Conservation (phyloP, 1,140 invertebrate genomes). For the Uloborus diversus region DNA sequence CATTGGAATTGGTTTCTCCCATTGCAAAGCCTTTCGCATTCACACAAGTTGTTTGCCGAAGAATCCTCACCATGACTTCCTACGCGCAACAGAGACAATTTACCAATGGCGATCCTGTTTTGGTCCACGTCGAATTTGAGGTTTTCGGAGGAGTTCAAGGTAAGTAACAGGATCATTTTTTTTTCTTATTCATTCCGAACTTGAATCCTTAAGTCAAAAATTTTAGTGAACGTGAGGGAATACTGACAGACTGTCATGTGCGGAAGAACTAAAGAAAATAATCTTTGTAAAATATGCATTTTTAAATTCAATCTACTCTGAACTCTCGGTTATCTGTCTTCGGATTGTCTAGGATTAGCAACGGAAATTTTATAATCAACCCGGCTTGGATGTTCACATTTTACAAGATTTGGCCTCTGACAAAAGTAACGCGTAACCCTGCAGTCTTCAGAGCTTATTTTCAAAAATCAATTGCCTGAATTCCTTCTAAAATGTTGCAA, state of each 20-base stretch:
- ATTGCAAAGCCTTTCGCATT: not conserved
- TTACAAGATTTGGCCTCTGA: no score
- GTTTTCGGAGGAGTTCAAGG: conserved; percentile 89
- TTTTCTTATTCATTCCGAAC: not conserved
- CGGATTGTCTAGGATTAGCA: no score
- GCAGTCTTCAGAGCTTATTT: no score
- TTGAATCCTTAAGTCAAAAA: not conserved
- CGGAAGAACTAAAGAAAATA: no score
- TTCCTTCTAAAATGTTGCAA: no score
- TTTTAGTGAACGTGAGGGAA: not conserved
- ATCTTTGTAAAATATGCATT: conserved; percentile 4
- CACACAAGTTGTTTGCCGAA: not conserved
- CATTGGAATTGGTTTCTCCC: not conserved
- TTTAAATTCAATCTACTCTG: conserved; percentile 41
- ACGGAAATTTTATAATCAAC: no score
- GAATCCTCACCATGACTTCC: conserved; percentile 21
- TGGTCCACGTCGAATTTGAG: conserved; percentile 86
- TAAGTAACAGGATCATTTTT: conserved; percentile 64
- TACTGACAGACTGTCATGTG: no score
- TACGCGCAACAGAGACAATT: not conserved
- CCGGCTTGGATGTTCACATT: no score
- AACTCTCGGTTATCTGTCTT: no score
- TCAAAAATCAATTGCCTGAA: no score
- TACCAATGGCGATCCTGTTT: conserved; percentile 43
- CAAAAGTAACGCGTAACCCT: no score